Conservation (phyloP, 2,888 invertebrate genomes). For the Lottia gigantea region DNA sequence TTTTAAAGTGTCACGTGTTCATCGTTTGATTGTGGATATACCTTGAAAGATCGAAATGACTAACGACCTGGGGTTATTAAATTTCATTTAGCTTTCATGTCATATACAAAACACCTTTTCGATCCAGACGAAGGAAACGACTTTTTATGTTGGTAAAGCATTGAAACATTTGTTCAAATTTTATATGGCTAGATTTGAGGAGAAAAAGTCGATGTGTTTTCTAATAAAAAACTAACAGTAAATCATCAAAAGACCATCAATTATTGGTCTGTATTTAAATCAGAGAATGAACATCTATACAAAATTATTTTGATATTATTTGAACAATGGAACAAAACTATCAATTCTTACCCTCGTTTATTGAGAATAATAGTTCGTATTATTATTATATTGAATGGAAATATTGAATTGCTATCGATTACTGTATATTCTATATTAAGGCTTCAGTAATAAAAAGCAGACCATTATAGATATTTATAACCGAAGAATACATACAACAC, state of each 20-base stretch:
- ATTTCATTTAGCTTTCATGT: slow-evolving; percentile 6
- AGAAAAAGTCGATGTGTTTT: background rate
- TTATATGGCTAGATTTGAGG: background rate
- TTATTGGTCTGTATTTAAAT: background rate
- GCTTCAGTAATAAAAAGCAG: too few species aligned
- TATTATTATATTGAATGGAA: background rate
- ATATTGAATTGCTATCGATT: slow-evolving; percentile 7
- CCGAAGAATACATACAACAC: background rate
- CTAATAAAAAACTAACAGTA: background rate
- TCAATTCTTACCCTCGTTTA: slow-evolving; percentile 2
- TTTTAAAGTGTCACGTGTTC: too few species aligned
- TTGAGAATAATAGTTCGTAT: background rate
- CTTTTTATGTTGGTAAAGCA: background rate
- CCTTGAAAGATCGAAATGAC: background rate
- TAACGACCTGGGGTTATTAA: slow-evolving; percentile 8
- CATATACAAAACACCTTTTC: background rate
- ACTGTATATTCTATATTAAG: background rate
- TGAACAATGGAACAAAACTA: slow-evolving; percentile 2
- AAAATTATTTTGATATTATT: background rate
- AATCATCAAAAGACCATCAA: slow-evolving; percentile 8
- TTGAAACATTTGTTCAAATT: background rate
- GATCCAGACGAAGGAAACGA: background rate
- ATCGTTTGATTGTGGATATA: too few species aligned
- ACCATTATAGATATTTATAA: too few species aligned
- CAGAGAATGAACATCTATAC: background rate